These are phyloP conservation scores for Panorpa germanica DNA, from an alignment of 2,888 invertebrate species.

Conservation along the genomic window DNA sequence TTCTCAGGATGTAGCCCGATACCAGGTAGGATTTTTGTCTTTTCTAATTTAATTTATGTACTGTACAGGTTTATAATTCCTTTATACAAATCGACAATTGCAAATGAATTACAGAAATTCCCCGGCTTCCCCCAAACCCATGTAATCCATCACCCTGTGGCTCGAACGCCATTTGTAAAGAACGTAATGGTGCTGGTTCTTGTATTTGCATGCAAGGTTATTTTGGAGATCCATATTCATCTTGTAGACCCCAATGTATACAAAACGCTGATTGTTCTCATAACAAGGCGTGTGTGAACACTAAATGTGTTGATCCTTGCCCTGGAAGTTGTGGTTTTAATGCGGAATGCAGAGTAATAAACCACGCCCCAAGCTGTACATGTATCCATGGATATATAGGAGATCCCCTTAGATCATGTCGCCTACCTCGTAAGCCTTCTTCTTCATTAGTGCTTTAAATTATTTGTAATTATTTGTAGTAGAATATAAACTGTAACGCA, in stretches of 20 bases:
- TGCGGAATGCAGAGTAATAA: conserved; percentile 62
- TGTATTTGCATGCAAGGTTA: conserved; percentile 68
- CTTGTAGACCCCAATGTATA: conserved; percentile 79
- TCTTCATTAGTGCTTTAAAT: background rate
- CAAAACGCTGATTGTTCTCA: conserved; percentile 66
- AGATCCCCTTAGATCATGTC: conserved; percentile 59
- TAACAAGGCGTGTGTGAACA: conserved; percentile 59
- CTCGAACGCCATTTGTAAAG: conserved; percentile 67
- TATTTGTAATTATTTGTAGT: conserved; percentile 2
- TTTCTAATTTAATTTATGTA: conserved; percentile 11
- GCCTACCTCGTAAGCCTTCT: conserved; percentile 19
- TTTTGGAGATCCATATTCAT: conserved; percentile 69
- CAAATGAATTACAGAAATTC: conserved; percentile 8
- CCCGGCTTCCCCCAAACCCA: conserved; percentile 26
- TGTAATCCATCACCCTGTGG: conserved; percentile 77
- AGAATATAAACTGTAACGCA: background rate
- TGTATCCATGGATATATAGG: conserved; percentile 59
- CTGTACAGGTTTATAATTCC: conserved; percentile 5
- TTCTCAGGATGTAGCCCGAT: conserved; percentile 50
- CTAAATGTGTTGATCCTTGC: conserved; percentile 72
- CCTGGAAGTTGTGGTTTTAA: conserved; percentile 66
- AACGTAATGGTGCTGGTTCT: conserved; percentile 61
- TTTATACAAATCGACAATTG: conserved; percentile 1
- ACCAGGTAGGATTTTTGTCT: conserved; percentile 29
- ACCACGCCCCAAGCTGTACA: conserved; percentile 64